Conservation (phyloP, 2,113 vertebrate genomes). For the Neogale vison region DNA sequence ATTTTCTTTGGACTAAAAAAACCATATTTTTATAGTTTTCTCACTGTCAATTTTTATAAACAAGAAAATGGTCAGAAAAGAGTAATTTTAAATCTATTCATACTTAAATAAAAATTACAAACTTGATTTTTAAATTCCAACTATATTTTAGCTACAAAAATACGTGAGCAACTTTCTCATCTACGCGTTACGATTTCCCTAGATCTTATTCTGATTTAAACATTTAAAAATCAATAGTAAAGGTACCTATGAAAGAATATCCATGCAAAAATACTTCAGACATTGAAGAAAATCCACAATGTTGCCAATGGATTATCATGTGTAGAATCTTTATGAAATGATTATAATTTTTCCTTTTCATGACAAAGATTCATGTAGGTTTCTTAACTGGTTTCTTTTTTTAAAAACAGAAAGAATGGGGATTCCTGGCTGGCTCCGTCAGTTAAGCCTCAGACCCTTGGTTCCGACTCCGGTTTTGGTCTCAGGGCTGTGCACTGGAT, state of each 20-base stretch:
- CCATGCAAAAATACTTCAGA: not conserved
- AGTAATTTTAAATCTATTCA: not conserved
- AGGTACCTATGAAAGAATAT: not conserved
- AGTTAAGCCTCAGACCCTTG: too few relatives aligned
- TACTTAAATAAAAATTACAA: not conserved
- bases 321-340: not conserved
- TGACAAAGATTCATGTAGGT: not conserved
- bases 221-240: constrained; percentile 29
- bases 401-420: not conserved
- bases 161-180: not conserved
- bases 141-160: not conserved
- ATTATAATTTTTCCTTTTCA: not conserved
- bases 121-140: not conserved
- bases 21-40: not conserved
- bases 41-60: not conserved
- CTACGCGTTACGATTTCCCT: not conserved
- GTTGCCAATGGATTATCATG: not conserved
- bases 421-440: not conserved
- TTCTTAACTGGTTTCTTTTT: not conserved
- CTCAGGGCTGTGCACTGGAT: too few relatives aligned
- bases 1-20: not conserved
- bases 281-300: not conserved
- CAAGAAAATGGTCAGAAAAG: not conserved
- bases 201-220: not conserved
- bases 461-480: too few relatives aligned